A percentile compares a stretch with the other conserved stretches of the same genome.
These are phyloP conservation scores for Poecile montanus DNA, from an alignment of 2,797 vertebrate genomes.

Conservation along the genomic window DNA sequence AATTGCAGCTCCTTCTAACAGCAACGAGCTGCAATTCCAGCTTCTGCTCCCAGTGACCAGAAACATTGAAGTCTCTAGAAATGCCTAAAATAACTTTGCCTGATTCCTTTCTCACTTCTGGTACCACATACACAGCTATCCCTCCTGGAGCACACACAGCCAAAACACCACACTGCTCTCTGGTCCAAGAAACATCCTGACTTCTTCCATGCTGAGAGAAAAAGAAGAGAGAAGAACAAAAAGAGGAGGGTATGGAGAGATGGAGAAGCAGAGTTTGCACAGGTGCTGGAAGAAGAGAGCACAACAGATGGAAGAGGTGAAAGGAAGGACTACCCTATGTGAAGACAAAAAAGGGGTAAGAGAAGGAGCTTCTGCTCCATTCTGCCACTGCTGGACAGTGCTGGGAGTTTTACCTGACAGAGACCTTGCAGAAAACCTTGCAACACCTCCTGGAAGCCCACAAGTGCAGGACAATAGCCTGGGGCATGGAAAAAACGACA, in stretches of 20 bases:
- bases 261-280: not conserved
- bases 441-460: not conserved
- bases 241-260: not conserved
- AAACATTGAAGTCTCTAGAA: not conserved
- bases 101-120: not conserved
- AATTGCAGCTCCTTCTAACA: not conserved
- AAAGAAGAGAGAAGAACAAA: not conserved
- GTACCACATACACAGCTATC: not conserved
- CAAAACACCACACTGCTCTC: not conserved
- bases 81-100: not conserved
- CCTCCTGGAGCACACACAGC: accelerated
- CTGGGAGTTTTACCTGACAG: not conserved
- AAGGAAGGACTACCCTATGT: not conserved
- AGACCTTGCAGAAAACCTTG: not conserved
- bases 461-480: not conserved
- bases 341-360: not conserved
- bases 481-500: not conserved
- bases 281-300: not conserved
- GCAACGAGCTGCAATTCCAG: not conserved
- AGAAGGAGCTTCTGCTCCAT: not conserved
- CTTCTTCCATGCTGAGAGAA: not conserved
- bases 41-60: not conserved
- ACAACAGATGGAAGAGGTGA: not conserved
- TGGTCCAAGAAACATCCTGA: accelerated
- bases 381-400: not conserved